phyloP scores from a whole-genome alignment of 2,797 vertebrate genomes.

The Scolopax rusticola region DNA sequence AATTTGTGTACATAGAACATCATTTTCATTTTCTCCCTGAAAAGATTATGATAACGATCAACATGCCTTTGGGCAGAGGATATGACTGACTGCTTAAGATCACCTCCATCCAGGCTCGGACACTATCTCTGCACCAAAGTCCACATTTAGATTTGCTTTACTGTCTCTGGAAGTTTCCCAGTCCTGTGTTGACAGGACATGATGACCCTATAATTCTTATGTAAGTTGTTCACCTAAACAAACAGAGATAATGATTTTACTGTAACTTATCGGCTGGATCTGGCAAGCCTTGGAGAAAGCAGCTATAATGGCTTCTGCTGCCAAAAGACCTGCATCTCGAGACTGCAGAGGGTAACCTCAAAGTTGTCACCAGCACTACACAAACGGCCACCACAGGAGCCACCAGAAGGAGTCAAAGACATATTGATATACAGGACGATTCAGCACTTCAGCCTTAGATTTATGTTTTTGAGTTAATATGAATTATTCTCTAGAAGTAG shows the following conservation, averaged over 20 bases:
- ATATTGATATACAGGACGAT: neutral
- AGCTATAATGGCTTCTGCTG: neutral
- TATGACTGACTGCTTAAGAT: neutral
- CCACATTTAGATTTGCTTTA: neutral
- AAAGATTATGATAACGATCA: neutral
- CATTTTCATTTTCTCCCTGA: neutral
- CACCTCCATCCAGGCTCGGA: neutral
- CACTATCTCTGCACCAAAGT: neutral
- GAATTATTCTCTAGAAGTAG: neutral
- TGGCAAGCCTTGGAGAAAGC: neutral
- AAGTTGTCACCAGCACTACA: neutral
- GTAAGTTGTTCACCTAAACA: neutral
- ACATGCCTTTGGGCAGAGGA: neutral
- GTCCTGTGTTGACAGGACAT: neutral
- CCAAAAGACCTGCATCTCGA: neutral
- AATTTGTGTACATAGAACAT: neutral
- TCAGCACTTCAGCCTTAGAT: neutral
- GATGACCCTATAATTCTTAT: neutral
- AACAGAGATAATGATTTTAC: neutral
- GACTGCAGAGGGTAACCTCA: neutral
- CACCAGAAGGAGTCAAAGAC: neutral
- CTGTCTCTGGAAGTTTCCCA: neutral
- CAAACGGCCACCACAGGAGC: neutral
- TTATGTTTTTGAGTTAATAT: neutral
- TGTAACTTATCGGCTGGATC: neutral